phyloP scores from a whole-genome alignment of 2,113 vertebrate species.

The Prolemur simus region DNA sequence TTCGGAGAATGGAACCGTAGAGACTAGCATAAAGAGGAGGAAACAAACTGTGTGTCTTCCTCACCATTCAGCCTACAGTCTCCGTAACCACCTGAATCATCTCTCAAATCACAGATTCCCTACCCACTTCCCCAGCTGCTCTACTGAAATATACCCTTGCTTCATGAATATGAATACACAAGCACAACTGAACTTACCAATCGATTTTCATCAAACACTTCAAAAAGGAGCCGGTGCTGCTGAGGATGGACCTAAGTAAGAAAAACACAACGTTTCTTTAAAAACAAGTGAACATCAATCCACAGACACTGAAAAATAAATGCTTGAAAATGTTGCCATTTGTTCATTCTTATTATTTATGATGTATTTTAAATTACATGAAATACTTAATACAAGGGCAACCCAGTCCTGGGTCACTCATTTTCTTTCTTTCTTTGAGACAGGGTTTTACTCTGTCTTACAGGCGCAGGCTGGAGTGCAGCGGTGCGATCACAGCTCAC shows the following conservation, averaged over 20 bases:
- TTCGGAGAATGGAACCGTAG: background rate
- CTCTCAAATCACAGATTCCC: background rate
- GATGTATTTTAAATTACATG: background rate
- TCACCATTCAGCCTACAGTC: background rate
- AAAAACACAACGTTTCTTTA: constrained; percentile 43
- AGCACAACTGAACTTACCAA: constrained; percentile 88
- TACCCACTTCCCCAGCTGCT: background rate
- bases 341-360: background rate
- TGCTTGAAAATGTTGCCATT: background rate
- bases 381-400: background rate
- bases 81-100: background rate
- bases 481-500: too few relatives aligned
- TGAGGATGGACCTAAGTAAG: constrained; percentile 91
- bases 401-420: background rate
- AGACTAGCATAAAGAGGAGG: background rate
- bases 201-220: constrained; percentile 99
- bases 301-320: constrained; percentile 7
- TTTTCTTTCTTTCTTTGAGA: too few relatives aligned
- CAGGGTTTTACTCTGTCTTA: too few relatives aligned
- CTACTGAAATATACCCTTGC: background rate
- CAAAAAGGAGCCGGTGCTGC: constrained; percentile 94
- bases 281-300: background rate
- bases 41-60: too few relatives aligned
- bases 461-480: too few relatives aligned
- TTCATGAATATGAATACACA: background rate